Conservation (phyloP, 2,888 invertebrate genomes). For the Sesia bembeciformis region DNA sequence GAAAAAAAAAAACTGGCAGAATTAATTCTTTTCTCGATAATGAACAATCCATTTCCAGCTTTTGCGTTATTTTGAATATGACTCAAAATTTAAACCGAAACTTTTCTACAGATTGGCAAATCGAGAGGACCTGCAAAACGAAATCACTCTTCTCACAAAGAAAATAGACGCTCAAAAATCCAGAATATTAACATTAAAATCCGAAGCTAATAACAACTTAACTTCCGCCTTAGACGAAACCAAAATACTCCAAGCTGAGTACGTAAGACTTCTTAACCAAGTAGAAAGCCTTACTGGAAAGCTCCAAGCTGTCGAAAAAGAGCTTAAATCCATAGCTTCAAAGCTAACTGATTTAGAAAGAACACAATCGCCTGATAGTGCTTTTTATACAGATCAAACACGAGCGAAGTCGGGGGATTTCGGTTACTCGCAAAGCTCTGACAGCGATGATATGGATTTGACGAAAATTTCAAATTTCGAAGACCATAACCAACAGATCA, state of each 20-base stretch:
- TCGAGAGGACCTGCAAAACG: slow-evolving; percentile 87
- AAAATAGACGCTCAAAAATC: slow-evolving; percentile 79
- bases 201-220: slow-evolving; percentile 77
- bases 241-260: slow-evolving; percentile 79
- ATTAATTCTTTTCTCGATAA: too few species aligned
- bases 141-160: slow-evolving; percentile 77
- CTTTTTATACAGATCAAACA: slow-evolving; percentile 72
- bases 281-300: slow-evolving; percentile 81
- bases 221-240: slow-evolving; percentile 81
- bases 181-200: slow-evolving; percentile 78
- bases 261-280: slow-evolving; percentile 51
- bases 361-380: slow-evolving; percentile 61
- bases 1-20: too few species aligned
- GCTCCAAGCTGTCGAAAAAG: slow-evolving; percentile 78
- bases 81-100: too few species aligned
- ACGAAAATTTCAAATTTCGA: slow-evolving; percentile 47
- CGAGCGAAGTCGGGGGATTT: slow-evolving; percentile 65
- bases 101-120: slow-evolving; percentile 78
- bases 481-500: slow-evolving; percentile 53
- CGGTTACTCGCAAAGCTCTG: slow-evolving; percentile 62
- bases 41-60: too few species aligned
- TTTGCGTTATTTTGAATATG: too few species aligned
- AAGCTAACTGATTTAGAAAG: slow-evolving; percentile 59
- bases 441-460: slow-evolving; percentile 58
- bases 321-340: slow-evolving; percentile 68